These are phyloP conservation scores for Syngnathus scovelli DNA, from an alignment of 2,113 vertebrate genomes.

Conservation along the genomic window DNA sequence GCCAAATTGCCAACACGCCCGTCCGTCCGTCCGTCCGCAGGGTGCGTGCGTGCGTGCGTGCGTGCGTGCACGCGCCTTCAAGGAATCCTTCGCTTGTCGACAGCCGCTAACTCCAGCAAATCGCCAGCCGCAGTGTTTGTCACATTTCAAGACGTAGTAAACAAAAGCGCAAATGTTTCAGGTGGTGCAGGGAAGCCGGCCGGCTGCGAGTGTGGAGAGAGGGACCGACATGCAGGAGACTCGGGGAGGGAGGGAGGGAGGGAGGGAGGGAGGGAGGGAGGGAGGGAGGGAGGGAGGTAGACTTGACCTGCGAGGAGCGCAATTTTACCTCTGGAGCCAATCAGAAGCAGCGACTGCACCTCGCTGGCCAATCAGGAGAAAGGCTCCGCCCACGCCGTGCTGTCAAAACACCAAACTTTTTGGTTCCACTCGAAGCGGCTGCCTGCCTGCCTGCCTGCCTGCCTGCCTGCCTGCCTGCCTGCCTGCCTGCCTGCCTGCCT, in stretches of 20 bases:
- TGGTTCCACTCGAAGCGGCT: conserved; percentile 55
- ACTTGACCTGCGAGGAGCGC: conserved; percentile 43
- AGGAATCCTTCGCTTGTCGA: conserved; percentile 60
- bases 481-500: too few relatives aligned
- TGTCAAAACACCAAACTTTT: conserved; percentile 74
- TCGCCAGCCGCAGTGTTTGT: conserved; percentile 48
- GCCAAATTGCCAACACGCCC: conserved; percentile 60
- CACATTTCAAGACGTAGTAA: conserved; percentile 77
- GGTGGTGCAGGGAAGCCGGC: conserved; percentile 16
- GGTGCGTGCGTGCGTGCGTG: too few relatives aligned
- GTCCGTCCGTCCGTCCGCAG: conserved; percentile 20
- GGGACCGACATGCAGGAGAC: too few relatives aligned
- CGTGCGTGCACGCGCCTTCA: conserved; percentile 49
- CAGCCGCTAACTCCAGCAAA: conserved; percentile 64
- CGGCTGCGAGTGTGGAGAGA: conserved; percentile 1
- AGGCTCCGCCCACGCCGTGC: conserved; percentile 53
- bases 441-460: not conserved
- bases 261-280: not conserved
- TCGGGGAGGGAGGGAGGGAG: not conserved
- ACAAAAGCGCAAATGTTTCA: conserved; percentile 54
- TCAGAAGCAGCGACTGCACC: conserved; percentile 52
- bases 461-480: too few relatives aligned
- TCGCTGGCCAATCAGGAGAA: conserved; percentile 61
- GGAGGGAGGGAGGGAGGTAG: too few relatives aligned
- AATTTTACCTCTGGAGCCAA: conserved; percentile 62